phyloP scores from a whole-genome alignment of 2,888 invertebrate genomes.

The Oscheius sp. region DNA sequence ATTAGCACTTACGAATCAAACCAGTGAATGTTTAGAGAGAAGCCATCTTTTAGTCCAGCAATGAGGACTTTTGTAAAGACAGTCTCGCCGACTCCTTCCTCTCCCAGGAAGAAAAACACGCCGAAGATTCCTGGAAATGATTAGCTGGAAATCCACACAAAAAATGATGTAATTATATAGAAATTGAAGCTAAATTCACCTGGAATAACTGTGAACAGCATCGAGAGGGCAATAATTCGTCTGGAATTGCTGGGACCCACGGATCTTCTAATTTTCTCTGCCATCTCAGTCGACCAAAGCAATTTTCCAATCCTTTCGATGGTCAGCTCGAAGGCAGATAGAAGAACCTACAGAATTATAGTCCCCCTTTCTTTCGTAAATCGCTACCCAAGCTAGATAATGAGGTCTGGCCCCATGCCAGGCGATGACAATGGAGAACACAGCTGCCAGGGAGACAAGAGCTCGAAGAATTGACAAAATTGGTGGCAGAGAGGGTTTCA shows the following conservation, averaged over 20 bases:
- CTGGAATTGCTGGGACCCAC: constrained; percentile 50
- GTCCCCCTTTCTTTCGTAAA: background rate
- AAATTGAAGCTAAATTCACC: constrained; percentile 29
- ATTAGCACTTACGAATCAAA: constrained; percentile 31
- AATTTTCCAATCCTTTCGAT: constrained; percentile 59
- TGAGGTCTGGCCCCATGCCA: constrained; percentile 66
- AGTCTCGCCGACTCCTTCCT: constrained; percentile 56
- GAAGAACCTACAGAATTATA: constrained; percentile 33
- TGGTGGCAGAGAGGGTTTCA: constrained; percentile 38
- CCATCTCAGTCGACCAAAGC: constrained; percentile 33
- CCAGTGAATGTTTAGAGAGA: constrained; percentile 33
- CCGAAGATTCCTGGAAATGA: constrained; percentile 53
- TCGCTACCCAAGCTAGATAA: constrained; percentile 60
- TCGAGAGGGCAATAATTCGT: constrained; percentile 46
- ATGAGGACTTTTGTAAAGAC: constrained; percentile 59
- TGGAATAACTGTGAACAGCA: constrained; percentile 57
- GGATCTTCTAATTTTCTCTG: constrained; percentile 24
- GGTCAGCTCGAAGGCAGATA: constrained; percentile 62
- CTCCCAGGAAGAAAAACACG: constrained; percentile 65
- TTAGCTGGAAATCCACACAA: background rate
- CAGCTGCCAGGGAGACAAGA: constrained; percentile 53
- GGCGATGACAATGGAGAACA: constrained; percentile 62
- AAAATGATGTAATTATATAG: background rate
- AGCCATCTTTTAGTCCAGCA: constrained; percentile 47
- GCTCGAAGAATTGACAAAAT: constrained; percentile 36